Percentiles rank a stretch among this genome's conserved stretches.
These are phyloP conservation scores for Magallana angulata DNA, from an alignment of 1,140 invertebrate species.

Conservation along the genomic window DNA sequence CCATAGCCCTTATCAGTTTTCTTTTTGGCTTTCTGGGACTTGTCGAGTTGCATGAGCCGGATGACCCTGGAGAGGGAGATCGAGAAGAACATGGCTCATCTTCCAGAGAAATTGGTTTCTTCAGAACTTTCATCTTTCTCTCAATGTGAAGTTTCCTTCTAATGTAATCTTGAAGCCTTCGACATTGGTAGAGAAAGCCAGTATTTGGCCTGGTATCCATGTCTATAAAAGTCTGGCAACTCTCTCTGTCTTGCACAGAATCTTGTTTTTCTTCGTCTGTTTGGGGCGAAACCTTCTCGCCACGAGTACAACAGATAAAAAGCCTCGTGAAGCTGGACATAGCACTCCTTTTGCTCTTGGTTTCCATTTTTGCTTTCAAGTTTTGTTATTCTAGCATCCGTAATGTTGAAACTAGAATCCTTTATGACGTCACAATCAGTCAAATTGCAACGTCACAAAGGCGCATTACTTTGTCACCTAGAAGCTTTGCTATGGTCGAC, in stretches of 20 bases:
- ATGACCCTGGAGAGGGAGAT: too few relatives aligned
- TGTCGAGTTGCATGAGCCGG: too few relatives aligned
- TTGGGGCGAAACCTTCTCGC: background rate
- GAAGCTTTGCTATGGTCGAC: too few relatives aligned
- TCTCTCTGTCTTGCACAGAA: background rate
- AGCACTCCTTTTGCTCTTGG: background rate
- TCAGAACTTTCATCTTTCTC: background rate
- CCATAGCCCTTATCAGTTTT: too few relatives aligned
- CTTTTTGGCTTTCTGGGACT: too few relatives aligned
- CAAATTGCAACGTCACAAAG: too few relatives aligned
- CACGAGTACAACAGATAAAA: background rate
- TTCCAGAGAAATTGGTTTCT: background rate
- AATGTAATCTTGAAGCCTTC: background rate
- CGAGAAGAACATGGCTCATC: too few relatives aligned
- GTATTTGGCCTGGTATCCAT: background rate
- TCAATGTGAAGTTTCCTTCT: background rate
- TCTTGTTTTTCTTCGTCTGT: background rate
- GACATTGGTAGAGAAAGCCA: background rate
- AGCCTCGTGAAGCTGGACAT: background rate
- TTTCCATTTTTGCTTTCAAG: background rate
- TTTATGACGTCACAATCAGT: too few relatives aligned
- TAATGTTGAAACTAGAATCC: too few relatives aligned
- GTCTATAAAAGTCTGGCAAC: background rate
- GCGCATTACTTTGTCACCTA: too few relatives aligned
- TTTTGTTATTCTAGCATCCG: too few relatives aligned